A percentile compares a stretch with the other conserved stretches of the same genome.
Conservation (phyloP, 1,140 invertebrate genomes). For the Rhyacophila brunnea region DNA sequence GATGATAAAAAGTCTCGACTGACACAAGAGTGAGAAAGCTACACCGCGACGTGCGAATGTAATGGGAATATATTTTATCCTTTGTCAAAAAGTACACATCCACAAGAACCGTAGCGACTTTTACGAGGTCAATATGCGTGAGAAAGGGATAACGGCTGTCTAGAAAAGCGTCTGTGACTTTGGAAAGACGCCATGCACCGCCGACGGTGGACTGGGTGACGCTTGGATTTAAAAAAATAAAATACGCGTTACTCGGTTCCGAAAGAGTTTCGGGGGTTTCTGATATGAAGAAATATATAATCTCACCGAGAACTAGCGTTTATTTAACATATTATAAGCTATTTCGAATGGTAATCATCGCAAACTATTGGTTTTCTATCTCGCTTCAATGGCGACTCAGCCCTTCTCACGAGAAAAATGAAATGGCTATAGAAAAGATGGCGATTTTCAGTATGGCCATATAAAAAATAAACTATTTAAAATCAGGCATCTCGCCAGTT, state of each 20-base stretch:
- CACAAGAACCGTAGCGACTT: slow-evolving; percentile 33
- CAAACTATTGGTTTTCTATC: slow-evolving; percentile 44
- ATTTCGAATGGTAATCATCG: slow-evolving; percentile 34
- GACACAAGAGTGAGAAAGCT: slow-evolving; percentile 46
- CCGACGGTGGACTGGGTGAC: slow-evolving; percentile 35
- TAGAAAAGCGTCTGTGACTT: slow-evolving; percentile 45
- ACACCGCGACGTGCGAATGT: slow-evolving; percentile 53
- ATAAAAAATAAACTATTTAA: slow-evolving; percentile 3
- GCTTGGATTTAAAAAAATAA: slow-evolving; percentile 21
- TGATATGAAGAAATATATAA: not conserved
- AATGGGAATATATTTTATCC: slow-evolving; percentile 54
- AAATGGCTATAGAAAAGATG: slow-evolving; percentile 54
- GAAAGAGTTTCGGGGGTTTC: not conserved
- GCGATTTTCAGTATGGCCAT: slow-evolving; percentile 6
- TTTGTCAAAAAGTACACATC: slow-evolving; percentile 32
- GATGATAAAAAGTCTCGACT: slow-evolving; percentile 17
- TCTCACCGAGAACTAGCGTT: slow-evolving; percentile 1
- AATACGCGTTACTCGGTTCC: slow-evolving; percentile 6
- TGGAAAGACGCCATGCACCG: slow-evolving; percentile 52
- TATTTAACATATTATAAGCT: slow-evolving; percentile 13
- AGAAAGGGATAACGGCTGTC: slow-evolving; percentile 57
- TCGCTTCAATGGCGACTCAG: slow-evolving; percentile 51
- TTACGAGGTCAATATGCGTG: slow-evolving; percentile 50
- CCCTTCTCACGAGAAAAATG: slow-evolving; percentile 54
- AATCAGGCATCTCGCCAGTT: too few relatives aligned